phyloP scores from a whole-genome alignment of 2,113 vertebrate genomes.

The Felis chaus region DNA sequence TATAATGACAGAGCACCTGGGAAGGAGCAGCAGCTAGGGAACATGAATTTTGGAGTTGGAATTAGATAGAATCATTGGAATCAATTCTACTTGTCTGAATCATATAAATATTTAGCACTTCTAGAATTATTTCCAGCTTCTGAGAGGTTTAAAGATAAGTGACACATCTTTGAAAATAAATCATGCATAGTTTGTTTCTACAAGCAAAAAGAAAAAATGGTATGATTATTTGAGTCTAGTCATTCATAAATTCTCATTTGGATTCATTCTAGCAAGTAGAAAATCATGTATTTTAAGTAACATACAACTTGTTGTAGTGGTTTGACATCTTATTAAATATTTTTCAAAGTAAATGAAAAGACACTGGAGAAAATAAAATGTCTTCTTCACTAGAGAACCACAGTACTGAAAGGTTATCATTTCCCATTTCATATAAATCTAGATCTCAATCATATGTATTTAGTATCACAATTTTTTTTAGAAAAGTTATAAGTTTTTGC shows the following conservation, averaged over 20 bases:
- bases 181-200: background rate
- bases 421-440: background rate
- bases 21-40: background rate
- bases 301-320: background rate
- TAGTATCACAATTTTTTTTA: background rate
- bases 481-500: background rate
- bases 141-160: slow-evolving; percentile 31
- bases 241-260: slow-evolving; percentile 7
- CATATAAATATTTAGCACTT: background rate
- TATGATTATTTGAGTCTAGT: background rate
- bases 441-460: background rate
- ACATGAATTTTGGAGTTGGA: background rate
- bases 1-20: background rate
- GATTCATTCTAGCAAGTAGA: background rate
- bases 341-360: slow-evolving; percentile 35
- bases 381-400: background rate
- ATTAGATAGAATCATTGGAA: background rate
- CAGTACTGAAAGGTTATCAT: background rate
- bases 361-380: background rate
- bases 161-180: background rate
- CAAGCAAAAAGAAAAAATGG: background rate
- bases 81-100: background rate
- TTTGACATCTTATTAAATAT: background rate
- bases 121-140: background rate
- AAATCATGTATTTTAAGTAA: background rate